Conservation (phyloP, 1,140 invertebrate species). For the Camponotus vicinus region DNA sequence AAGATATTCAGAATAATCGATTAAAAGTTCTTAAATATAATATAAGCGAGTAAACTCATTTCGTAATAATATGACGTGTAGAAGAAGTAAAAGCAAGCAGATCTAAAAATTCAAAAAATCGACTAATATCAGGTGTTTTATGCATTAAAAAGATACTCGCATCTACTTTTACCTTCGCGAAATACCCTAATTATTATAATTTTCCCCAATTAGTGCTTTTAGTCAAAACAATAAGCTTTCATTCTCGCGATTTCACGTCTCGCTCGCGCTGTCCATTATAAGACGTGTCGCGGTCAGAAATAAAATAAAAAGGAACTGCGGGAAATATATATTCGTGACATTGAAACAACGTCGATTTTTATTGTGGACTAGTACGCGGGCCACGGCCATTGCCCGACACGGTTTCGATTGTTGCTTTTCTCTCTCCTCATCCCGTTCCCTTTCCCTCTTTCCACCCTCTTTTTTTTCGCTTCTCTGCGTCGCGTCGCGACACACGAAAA, state of each 20-base stretch:
- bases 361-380: conserved; percentile 65
- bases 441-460: conserved; percentile 47
- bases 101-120: background rate
- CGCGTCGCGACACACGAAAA: conserved; percentile 73
- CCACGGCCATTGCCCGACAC: conserved; percentile 75
- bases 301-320: conserved; percentile 38
- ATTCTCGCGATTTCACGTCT: background rate
- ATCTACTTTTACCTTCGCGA: conserved; percentile 25
- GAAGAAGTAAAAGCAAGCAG: background rate
- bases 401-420: conserved; percentile 77
- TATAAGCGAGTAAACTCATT: background rate
- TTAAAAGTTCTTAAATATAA: background rate
- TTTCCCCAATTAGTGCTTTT: conserved; percentile 33
- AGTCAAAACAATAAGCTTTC: background rate
- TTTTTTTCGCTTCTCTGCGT: conserved; percentile 68
- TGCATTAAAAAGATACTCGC: conserved; percentile 15
- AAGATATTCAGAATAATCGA: background rate
- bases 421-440: conserved; percentile 62
- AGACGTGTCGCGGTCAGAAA: background rate
- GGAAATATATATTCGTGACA: conserved; percentile 66
- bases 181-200: conserved; percentile 40
- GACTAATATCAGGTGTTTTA: background rate
- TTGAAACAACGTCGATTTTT: conserved; percentile 73
- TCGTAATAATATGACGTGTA: background rate
- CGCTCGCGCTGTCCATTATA: conserved; percentile 28